Evolutionary conservation across 2,113 vertebrate species (phyloP), one percentile per base, ranked within the genome.

Genomic region (Galemys pyrenaicus): DNA sequence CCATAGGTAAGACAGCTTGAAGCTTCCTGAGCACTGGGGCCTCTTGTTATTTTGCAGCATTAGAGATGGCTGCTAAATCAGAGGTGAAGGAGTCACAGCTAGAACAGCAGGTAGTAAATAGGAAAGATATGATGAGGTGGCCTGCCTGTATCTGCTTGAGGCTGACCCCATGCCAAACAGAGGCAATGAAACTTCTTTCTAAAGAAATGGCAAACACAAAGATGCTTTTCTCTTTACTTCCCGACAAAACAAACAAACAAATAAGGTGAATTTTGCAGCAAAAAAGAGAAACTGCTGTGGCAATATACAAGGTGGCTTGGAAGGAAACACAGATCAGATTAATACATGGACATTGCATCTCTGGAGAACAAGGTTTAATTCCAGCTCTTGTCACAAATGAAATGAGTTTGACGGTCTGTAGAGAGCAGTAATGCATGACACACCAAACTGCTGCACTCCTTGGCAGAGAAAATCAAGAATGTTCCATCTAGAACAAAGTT

Each of bases 331-430:
- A 70, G 39, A 89, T 77, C 70, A 49, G 24, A 90, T 97, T 95
- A 96, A 96, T 87, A 54, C 10, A 79, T 35, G 74, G 77, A 12
- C 39, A 75, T 77, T 41, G 51, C 83, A 46, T 96, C 89, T 96
- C 67, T 84, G 85, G 97, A 94, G 92, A 87, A 94, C 35, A 82
- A 93, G 37, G 65, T 97, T 94, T 96, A 97, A 26, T 95, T 97
- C 90, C 93, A 97, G 94, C 30, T 96, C 35, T 95, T 85, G 80
- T 78, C 94, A 96, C 71, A 96, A 95, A 95, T 80, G 70, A 96
- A 94, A 95, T 46, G 82, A 92, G 89, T 96, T 96, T 97, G 95
- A 87, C 6, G 4, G 77, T 95, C 85, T 96, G 90, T 91, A 93
- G 94, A 81, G 81, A 97, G 85, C 46, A 94, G 58, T 41, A 96